Evolutionary conservation across 2,888 invertebrate genomes (phyloP).

Genomic region (Micoletzkya japonica): DNA sequence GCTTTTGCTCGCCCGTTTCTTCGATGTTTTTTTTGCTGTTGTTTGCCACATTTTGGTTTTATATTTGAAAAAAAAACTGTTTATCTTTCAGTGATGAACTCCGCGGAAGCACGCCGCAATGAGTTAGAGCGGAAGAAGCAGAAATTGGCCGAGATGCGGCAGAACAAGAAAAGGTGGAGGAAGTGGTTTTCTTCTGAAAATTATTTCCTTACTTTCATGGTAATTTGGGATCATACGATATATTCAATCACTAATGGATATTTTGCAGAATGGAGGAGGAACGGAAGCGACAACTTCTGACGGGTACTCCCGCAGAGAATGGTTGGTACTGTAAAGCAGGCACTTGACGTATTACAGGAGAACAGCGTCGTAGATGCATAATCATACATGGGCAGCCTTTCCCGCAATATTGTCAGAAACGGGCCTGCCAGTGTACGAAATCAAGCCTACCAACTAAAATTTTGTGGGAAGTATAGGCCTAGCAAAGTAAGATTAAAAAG

Average conservation of each 20-base stretch:
- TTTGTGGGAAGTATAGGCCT: no score
- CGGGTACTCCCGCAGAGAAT: constrained; percentile 15
- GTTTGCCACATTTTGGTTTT: no score
- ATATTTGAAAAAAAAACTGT: no score
- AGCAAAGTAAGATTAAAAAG: no score
- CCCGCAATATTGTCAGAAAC: no score
- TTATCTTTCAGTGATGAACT: no score
- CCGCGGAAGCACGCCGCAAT: constrained; percentile 33
- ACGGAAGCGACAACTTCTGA: constrained; percentile 34
- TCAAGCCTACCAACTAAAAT: no score
- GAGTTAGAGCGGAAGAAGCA: constrained; percentile 53
- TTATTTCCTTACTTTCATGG: constrained; percentile 21
- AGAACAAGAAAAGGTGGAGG: constrained; percentile 32
- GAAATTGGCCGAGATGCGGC: constrained; percentile 43
- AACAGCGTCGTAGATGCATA: not conserved
- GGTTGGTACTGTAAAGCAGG: constrained; percentile 5
- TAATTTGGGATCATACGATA: not conserved
- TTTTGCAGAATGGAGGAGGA: constrained; percentile 31
- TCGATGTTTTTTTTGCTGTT: no score
- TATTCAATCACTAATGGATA: not conserved
- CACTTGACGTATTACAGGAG: not conserved
- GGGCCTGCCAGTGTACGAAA: no score
- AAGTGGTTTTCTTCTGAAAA: no score
- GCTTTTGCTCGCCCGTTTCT: no score
- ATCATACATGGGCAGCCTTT: no score